Evolutionary conservation across 1,140 invertebrate genomes (phyloP).

Genomic region (Leptonema lineaticorne): DNA sequence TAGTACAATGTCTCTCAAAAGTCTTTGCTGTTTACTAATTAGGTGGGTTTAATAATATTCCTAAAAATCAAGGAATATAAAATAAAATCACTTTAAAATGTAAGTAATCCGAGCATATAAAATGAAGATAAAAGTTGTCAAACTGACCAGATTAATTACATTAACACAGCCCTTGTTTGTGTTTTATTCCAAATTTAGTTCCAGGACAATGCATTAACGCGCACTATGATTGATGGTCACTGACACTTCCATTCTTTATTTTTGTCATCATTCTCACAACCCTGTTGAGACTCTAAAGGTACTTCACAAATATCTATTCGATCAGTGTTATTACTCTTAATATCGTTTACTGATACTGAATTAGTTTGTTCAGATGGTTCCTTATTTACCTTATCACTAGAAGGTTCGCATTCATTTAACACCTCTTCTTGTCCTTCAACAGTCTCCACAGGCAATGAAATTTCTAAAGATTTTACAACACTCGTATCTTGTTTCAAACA

Average conservation of each 20-base stretch:
- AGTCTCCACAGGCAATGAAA: background rate
- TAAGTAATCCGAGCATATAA: slow-evolving; percentile 26
- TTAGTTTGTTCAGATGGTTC: background rate
- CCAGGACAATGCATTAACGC: slow-evolving; percentile 27
- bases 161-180: slow-evolving; percentile 27
- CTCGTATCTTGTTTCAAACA: background rate
- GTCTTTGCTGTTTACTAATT: slow-evolving; percentile 38
- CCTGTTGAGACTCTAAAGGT: slow-evolving; percentile 21
- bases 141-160: slow-evolving; percentile 35
- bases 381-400: slow-evolving; percentile 11
- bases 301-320: slow-evolving; percentile 4
- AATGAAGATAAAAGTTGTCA: slow-evolving; percentile 14
- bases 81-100: slow-evolving; percentile 20
- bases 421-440: slow-evolving; percentile 6
- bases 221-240: slow-evolving; percentile 39
- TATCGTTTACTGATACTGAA: background rate
- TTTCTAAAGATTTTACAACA: slow-evolving; percentile 15
- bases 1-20: slow-evolving; percentile 32
- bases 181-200: slow-evolving; percentile 15
- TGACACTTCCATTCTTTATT: slow-evolving; percentile 20
- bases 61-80: slow-evolving; percentile 28
- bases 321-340: slow-evolving; percentile 19
- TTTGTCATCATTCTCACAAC: slow-evolving; percentile 15
- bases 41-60: slow-evolving; percentile 39
- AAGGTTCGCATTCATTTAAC: slow-evolving; percentile 13